Conservation (phyloP, 2,888 invertebrate species). For the Agriopis aurantiaria region DNA sequence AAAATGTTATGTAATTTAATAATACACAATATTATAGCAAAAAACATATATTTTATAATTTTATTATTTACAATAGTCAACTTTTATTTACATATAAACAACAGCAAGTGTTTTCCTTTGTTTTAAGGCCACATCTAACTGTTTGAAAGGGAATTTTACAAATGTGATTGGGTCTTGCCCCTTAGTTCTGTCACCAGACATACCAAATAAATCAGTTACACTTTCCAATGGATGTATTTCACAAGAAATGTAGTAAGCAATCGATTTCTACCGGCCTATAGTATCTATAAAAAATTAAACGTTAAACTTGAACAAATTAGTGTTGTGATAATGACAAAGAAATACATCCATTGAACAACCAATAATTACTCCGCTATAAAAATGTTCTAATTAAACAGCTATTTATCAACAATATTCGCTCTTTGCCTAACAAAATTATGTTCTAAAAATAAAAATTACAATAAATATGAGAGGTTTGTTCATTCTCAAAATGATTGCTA, state of each 20-base stretch:
- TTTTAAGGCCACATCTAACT: constrained; percentile 77
- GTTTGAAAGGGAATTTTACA: constrained; percentile 71
- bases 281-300: constrained; percentile 36
- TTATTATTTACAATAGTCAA: constrained; percentile 86
- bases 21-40: constrained; percentile 72
- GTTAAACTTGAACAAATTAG: constrained; percentile 60
- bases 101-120: constrained; percentile 75
- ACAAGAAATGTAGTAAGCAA: constrained; percentile 1
- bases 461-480: constrained; percentile 83
- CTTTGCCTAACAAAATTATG: constrained; percentile 65
- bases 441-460: constrained; percentile 66
- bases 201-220: constrained; percentile 22
- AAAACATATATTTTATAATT: constrained; percentile 85
- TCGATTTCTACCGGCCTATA: neutral
- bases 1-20: constrained; percentile 43
- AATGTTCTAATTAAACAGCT: constrained; percentile 74
- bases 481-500: constrained; percentile 77
- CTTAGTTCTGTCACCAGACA: constrained; percentile 30
- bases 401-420: constrained; percentile 73
- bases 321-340: constrained; percentile 23
- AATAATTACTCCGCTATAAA: constrained; percentile 62
- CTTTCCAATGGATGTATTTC: constrained; percentile 39
- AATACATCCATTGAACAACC: constrained; percentile 56
- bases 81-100: constrained; percentile 87
- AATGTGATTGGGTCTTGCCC: constrained; percentile 53